A percentile compares a stretch with the other conserved stretches of the same genome.
These are phyloP conservation scores for Plebejus argus DNA, from an alignment of 2,888 invertebrate species.

Conservation along the genomic window DNA sequence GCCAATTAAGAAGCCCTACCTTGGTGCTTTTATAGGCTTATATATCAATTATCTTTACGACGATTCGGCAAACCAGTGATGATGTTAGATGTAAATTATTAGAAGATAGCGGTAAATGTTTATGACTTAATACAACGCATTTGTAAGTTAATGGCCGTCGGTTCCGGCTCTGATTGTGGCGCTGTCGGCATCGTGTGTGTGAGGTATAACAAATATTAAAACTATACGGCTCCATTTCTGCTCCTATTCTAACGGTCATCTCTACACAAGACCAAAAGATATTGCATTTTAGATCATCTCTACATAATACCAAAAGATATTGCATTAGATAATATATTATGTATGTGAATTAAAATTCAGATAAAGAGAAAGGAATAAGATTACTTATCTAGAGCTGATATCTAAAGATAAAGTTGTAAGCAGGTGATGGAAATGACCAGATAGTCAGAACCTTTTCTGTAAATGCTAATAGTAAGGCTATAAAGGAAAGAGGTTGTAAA, in stretches of 20 bases:
- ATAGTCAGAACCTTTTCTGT: constrained; percentile 6
- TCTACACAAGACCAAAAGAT: not conserved
- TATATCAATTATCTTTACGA: constrained; percentile 30
- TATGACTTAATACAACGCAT: constrained; percentile 29
- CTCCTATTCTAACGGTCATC: constrained; percentile 4
- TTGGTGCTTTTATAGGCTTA: constrained; percentile 20
- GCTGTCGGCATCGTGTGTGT: constrained; percentile 27
- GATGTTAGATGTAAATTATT: constrained; percentile 29
- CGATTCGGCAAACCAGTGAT: constrained; percentile 28
- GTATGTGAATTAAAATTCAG: not conserved
- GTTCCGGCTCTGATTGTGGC: constrained; percentile 29
- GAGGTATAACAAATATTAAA: constrained; percentile 17
- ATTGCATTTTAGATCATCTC: not conserved
- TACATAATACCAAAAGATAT: not conserved
- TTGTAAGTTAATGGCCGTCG: constrained; percentile 30
- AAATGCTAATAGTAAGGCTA: constrained; percentile 35
- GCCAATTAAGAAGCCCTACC: constrained; percentile 29
- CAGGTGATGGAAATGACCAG: constrained; percentile 7
- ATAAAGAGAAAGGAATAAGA: not conserved
- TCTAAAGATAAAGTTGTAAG: constrained; percentile 1
- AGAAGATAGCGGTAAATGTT: constrained; percentile 31
- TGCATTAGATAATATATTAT: not conserved
- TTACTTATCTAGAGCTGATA: not conserved
- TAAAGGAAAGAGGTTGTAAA: constrained; percentile 33
- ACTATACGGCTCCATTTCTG: constrained; percentile 1